Conservation (phyloP, 2,888 invertebrate species). For the Diarsia mendica region DNA sequence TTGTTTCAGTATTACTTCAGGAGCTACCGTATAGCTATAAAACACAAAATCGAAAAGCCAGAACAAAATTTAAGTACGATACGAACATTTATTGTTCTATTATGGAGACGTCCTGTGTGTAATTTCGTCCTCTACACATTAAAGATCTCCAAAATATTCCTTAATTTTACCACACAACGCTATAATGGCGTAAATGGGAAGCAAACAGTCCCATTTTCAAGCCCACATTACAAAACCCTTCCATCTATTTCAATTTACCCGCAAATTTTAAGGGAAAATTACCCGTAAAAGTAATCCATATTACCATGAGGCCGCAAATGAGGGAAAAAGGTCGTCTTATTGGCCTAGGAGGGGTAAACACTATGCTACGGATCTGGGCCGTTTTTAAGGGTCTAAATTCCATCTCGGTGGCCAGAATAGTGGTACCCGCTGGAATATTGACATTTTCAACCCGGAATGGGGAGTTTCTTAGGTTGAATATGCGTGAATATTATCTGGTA, state of each 20-base stretch:
- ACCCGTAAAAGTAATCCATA: slow-evolving; percentile 66
- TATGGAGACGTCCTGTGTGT: slow-evolving; percentile 5
- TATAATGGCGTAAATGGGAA: slow-evolving; percentile 53
- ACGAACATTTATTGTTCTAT: background rate
- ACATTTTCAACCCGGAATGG: slow-evolving; percentile 7
- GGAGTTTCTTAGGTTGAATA: background rate
- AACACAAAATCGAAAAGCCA: background rate
- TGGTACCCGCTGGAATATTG: slow-evolving; percentile 20
- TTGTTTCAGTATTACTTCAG: background rate
- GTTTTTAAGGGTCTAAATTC: slow-evolving; percentile 34
- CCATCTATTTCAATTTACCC: slow-evolving; percentile 66
- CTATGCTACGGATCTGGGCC: slow-evolving; percentile 27
- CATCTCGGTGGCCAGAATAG: slow-evolving; percentile 11
- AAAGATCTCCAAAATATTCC: slow-evolving; percentile 40
- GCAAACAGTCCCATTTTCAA: slow-evolving; percentile 48
- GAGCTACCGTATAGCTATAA: background rate
- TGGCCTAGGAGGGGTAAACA: slow-evolving; percentile 44
- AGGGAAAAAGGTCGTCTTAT: slow-evolving; percentile 62
- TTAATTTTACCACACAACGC: slow-evolving; percentile 47
- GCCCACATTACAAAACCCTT: slow-evolving; percentile 54
- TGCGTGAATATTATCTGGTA: background rate
- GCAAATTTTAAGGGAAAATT: slow-evolving; percentile 62
- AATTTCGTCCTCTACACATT: slow-evolving; percentile 27
- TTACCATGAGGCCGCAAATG: slow-evolving; percentile 60
- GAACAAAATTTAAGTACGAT: slow-evolving; percentile 11